Evolutionary conservation across 1,140 invertebrate species (phyloP).

Genomic region (Cecropterus lyciades): DNA sequence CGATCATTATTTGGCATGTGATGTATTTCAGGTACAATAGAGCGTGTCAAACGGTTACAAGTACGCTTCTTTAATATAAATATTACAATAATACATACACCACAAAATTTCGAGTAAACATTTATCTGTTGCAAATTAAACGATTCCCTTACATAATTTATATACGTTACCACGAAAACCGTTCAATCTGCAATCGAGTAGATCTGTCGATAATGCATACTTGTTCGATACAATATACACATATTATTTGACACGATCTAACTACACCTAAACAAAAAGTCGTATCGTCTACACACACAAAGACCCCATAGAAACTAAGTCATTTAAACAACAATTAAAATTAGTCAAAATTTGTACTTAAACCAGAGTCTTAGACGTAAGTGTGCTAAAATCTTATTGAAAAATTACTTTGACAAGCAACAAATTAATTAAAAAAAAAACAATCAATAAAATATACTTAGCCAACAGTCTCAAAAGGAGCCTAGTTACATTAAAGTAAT

Average conservation of each 20-base stretch:
- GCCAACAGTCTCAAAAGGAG: conserved; percentile 79
- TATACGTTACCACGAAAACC: conserved; percentile 38
- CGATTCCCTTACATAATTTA: conserved; percentile 20
- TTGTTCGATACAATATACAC: conserved; percentile 26
- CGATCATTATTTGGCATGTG: conserved; percentile 55
- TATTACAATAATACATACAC: conserved; percentile 33
- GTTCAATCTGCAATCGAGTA: conserved; percentile 15
- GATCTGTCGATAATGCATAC: conserved; percentile 11
- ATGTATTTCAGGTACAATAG: conserved; percentile 69
- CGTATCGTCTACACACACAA: conserved; percentile 54
- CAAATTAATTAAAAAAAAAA: conserved; percentile 70
- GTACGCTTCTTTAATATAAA: conserved; percentile 32
- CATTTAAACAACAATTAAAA: conserved; percentile 81
- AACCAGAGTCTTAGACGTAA: conserved; percentile 77
- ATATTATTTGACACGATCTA: conserved; percentile 51
- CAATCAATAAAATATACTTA: conserved; percentile 82
- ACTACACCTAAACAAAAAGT: conserved; percentile 51
- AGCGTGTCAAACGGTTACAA: conserved; percentile 60
- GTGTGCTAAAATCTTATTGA: conserved; percentile 57
- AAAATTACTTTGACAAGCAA: conserved; percentile 70
- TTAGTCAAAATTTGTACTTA: conserved; percentile 82
- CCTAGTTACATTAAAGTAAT: conserved; percentile 69
- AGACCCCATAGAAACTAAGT: conserved; percentile 64
- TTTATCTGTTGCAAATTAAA: conserved; percentile 34
- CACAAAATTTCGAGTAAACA: conserved; percentile 24